Conservation (phyloP, 2,113 vertebrate genomes). For the Erinaceus europaeus region DNA sequence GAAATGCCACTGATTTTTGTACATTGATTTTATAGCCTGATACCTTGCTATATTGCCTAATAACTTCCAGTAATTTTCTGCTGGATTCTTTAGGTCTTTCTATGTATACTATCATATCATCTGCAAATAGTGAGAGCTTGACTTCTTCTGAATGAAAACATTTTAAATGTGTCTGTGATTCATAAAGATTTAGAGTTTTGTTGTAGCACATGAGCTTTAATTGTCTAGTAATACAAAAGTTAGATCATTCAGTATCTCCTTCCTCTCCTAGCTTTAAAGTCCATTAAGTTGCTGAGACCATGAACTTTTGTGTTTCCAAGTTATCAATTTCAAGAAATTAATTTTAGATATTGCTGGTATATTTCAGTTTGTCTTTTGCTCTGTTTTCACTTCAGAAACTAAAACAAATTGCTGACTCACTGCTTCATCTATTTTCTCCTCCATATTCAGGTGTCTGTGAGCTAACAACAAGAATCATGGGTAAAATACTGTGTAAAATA, state of each 20-base stretch:
- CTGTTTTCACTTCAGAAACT: neutral
- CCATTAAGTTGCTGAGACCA: neutral
- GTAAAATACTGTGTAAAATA: neutral
- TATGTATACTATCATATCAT: too few species aligned
- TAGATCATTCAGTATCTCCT: neutral
- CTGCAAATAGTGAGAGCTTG: too few species aligned
- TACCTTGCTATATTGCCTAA: too few species aligned
- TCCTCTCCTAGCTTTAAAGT: neutral
- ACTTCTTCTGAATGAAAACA: too few species aligned
- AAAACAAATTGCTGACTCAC: neutral
- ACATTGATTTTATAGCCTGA: too few species aligned
- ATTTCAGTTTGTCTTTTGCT: neutral
- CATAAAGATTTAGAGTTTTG: neutral
- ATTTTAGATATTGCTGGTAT: neutral
- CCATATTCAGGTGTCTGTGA: neutral
- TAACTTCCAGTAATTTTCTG: too few species aligned
- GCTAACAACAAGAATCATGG: neutral
- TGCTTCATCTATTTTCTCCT: neutral
- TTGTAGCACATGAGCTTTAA: neutral
- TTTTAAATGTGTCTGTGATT: neutral
- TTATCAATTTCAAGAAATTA: neutral
- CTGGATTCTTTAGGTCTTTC: too few species aligned
- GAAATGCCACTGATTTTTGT: too few species aligned
- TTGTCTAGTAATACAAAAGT: neutral
- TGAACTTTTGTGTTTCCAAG: neutral